Evolutionary conservation across 2,797 vertebrate species (phyloP).

Genomic region (Myoxocephalus aenaeus): DNA sequence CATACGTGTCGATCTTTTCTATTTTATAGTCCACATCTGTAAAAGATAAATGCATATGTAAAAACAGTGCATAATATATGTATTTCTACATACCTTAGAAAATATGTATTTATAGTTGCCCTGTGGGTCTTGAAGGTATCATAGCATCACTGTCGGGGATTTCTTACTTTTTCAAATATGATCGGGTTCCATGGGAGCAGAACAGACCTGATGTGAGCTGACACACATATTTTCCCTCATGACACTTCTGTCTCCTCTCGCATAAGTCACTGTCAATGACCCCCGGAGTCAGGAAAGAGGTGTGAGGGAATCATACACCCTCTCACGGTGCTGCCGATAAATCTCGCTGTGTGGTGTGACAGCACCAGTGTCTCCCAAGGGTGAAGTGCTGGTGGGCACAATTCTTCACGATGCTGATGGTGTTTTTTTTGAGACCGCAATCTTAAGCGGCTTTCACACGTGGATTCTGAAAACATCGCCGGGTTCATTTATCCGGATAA

Average conservation of each 20-base stretch:
- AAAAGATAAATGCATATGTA: background rate
- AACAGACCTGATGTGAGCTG: conserved; percentile 56
- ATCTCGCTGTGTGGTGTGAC: conserved; percentile 67
- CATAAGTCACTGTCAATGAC: conserved; percentile 76
- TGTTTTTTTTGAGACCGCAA: conserved; percentile 23
- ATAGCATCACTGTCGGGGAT: conserved; percentile 27
- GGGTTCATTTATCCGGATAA: background rate
- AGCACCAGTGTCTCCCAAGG: conserved; percentile 41
- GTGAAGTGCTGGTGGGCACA: conserved; percentile 40
- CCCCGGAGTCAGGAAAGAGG: conserved; percentile 72
- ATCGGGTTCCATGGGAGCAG: conserved; percentile 40
- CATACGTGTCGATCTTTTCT: background rate
- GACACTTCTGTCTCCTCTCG: conserved; percentile 65
- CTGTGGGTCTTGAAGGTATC: conserved; percentile 15
- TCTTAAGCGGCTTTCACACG: conserved; percentile 17
- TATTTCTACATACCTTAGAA: background rate
- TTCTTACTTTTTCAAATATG: conserved; percentile 45
- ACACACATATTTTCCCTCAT: conserved; percentile 70
- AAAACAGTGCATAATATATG: background rate
- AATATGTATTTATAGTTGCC: background rate
- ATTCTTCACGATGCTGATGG: conserved; percentile 28
- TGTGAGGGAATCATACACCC: conserved; percentile 69
- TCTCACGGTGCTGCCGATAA: conserved; percentile 65
- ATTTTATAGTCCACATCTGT: background rate
- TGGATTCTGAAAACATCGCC: background rate